These are phyloP conservation scores for Strix aluco DNA, from an alignment of 2,113 vertebrate genomes.

Conservation along the genomic window DNA sequence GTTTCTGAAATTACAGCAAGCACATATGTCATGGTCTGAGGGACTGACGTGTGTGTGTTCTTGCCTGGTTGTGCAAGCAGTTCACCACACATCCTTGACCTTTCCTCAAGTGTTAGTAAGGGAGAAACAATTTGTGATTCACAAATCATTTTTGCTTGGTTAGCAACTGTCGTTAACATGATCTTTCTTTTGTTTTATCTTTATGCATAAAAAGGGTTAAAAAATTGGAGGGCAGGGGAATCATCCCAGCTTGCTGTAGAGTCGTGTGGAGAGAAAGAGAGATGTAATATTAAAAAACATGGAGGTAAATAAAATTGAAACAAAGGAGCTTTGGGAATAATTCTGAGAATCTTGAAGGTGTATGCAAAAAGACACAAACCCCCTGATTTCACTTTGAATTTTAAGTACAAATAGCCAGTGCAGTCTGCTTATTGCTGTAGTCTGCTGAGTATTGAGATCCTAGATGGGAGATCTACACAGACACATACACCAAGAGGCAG, in stretches of 20 bases:
- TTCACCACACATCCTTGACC: conserved; percentile 15
- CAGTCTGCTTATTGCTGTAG: not conserved
- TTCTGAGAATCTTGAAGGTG: not conserved
- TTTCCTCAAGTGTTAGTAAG: conserved; percentile 22
- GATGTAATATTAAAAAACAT: not conserved
- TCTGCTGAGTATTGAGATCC: not conserved
- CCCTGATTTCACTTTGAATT: not conserved
- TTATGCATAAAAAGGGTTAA: not conserved
- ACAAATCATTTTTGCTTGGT: not conserved
- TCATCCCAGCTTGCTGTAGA: not conserved
- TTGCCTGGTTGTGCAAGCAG: conserved; percentile 30
- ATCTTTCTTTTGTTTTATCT: not conserved
- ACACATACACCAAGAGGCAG: not conserved
- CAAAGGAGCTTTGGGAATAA: not conserved
- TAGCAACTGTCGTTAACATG: not conserved
- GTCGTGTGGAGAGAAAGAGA: not conserved
- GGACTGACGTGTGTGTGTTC: not conserved
- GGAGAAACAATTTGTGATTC: conserved; percentile 32
- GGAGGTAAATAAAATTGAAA: not conserved
- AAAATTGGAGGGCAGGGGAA: not conserved
- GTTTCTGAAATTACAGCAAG: not conserved
- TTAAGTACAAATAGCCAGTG: not conserved
- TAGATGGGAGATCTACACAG: not conserved
- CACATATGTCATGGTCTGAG: not conserved
- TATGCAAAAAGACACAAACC: not conserved